Conservation (phyloP, 2,888 invertebrate species). For the Drosophila neutralis region DNA sequence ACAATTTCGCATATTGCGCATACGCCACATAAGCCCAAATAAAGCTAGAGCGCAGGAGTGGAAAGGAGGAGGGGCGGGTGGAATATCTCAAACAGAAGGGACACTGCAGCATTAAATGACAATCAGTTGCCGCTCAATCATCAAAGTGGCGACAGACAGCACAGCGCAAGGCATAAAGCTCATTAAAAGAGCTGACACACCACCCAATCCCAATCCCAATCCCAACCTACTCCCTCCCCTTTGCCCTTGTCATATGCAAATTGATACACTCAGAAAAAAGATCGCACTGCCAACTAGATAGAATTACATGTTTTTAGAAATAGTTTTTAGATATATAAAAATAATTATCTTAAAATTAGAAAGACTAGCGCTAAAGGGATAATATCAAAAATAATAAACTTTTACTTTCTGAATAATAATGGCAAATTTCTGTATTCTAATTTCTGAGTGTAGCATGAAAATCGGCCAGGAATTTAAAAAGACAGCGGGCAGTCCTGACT, state of each 20-base stretch:
- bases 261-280: conserved; percentile 14
- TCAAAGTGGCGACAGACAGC: conserved; percentile 13
- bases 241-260: conserved; percentile 49
- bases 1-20: conserved; percentile 37
- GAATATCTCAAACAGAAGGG: neutral
- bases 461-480: conserved; percentile 19
- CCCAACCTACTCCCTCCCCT: neutral
- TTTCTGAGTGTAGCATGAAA: conserved; percentile 12
- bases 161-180: conserved; percentile 25
- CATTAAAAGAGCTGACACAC: conserved; percentile 23
- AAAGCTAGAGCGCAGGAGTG: neutral
- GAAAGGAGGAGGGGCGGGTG: neutral
- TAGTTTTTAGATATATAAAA: neutral
- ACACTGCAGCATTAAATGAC: conserved; percentile 37
- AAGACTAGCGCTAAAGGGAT: too few relatives aligned
- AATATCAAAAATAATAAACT: too few relatives aligned
- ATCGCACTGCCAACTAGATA: neutral
- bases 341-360: neutral
- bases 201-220: neutral
- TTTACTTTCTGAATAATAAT: neutral
- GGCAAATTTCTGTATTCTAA: neutral
- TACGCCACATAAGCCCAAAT: conserved; percentile 37
- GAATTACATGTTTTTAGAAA: neutral
- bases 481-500: conserved; percentile 42
- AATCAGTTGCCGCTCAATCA: conserved; percentile 48